Evolutionary conservation across 2,113 vertebrate species (phyloP).

Genomic region (Machaerirhynchus nigripectus): DNA sequence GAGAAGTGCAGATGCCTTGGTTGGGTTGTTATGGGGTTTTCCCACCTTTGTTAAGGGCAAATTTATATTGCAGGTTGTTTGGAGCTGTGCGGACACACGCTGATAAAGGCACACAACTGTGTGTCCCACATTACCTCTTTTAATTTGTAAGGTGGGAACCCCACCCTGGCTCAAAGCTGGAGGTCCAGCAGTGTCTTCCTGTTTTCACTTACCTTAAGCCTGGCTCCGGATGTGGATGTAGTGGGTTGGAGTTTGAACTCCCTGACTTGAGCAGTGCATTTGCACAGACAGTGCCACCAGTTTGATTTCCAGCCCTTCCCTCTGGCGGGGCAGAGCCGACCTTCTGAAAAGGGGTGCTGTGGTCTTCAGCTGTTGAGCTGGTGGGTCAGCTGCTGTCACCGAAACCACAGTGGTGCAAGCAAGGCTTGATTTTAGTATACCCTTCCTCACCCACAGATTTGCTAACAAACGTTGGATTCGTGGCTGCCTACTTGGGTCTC

Average conservation of each 20-base stretch:
- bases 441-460: background rate
- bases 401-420: background rate
- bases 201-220: background rate
- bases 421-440: background rate
- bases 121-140: background rate
- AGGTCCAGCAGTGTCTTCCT: background rate
- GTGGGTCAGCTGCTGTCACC: background rate
- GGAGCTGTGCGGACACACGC: background rate
- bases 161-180: background rate
- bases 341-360: background rate
- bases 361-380: background rate
- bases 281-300: background rate
- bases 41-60: background rate
- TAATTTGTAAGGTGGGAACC: background rate
- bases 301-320: background rate
- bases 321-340: background rate
- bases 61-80: fast-evolving
- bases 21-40: background rate
- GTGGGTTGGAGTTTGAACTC: background rate
- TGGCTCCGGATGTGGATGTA: background rate
- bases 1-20: background rate
- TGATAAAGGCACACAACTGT: background rate
- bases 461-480: background rate
- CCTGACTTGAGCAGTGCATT: background rate
- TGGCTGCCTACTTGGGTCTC: background rate